Percentiles rank a stretch among this genome's conserved stretches.
Evolutionary conservation across 1,140 invertebrate genomes (phyloP).

Genomic region (Stenopsyche tienmushanensis): DNA sequence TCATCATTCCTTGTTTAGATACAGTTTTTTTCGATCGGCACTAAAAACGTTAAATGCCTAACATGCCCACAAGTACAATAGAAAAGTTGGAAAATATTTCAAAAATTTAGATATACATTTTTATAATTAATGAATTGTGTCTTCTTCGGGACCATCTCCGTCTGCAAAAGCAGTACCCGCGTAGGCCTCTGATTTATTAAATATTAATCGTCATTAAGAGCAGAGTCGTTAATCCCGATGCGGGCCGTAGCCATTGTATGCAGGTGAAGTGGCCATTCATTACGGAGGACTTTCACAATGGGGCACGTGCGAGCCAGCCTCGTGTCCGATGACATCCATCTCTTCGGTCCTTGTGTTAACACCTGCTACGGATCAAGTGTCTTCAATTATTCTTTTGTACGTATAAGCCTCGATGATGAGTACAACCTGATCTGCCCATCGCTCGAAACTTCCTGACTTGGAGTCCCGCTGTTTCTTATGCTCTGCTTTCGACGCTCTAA

Average conservation of each 20-base stretch:
- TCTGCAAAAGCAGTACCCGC: background rate
- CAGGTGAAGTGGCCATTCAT: slow-evolving; percentile 2
- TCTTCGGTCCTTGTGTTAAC: background rate
- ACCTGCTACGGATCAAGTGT: background rate
- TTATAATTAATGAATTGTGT: too few species aligned
- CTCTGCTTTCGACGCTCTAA: too few species aligned
- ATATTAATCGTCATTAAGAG: background rate
- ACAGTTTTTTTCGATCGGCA: too few species aligned
- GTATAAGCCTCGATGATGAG: background rate
- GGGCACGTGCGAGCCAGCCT: background rate
- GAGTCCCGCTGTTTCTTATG: too few species aligned
- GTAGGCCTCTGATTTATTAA: background rate
- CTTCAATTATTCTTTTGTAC: background rate
- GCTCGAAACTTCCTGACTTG: background rate
- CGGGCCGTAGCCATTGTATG: background rate
- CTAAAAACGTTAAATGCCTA: too few species aligned
- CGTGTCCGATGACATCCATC: slow-evolving; percentile 3
- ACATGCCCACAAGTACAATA: too few species aligned
- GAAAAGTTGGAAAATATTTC: too few species aligned
- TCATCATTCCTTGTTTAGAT: too few species aligned
- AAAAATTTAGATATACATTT: background rate
- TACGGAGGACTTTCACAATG: background rate
- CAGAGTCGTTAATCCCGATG: background rate
- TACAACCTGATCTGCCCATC: background rate
- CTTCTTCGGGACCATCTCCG: too few species aligned